These are phyloP conservation scores for Sceloporus tristichus DNA, from an alignment of 2,113 vertebrate species.

Conservation along the genomic window DNA sequence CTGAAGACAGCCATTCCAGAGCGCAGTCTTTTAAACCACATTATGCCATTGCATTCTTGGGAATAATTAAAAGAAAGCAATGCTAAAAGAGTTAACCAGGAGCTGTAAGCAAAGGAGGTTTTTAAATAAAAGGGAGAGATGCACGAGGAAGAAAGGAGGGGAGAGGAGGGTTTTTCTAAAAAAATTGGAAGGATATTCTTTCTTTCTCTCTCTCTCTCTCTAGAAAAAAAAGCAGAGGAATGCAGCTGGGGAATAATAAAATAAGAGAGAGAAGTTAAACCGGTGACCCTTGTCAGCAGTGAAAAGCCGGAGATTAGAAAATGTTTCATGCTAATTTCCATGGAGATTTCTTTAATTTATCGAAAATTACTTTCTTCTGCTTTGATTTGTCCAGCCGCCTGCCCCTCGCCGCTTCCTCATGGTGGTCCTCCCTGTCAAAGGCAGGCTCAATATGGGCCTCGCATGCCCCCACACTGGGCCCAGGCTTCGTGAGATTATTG, in stretches of 20 bases:
- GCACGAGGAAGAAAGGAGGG: neutral
- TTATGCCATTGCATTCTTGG: slow-evolving; percentile 56
- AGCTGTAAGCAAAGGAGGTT: slow-evolving; percentile 56
- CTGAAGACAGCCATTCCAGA: slow-evolving; percentile 47
- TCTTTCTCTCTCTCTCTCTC: neutral
- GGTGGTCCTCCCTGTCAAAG: slow-evolving; percentile 92
- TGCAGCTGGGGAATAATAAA: slow-evolving; percentile 84
- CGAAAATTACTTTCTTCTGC: slow-evolving; percentile 91
- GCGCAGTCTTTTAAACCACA: slow-evolving; percentile 58
- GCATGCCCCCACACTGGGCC: slow-evolving; percentile 87
- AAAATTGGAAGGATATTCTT: slow-evolving; percentile 69
- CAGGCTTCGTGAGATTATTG: slow-evolving; percentile 90
- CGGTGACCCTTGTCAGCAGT: slow-evolving; percentile 94
- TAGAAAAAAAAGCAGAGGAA: slow-evolving; percentile 76
- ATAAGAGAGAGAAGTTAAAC: slow-evolving; percentile 87
- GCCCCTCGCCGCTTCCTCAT: slow-evolving; percentile 84
- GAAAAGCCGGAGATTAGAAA: slow-evolving; percentile 98
- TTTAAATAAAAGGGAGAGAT: too few species aligned
- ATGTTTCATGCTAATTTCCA: slow-evolving; percentile 99
- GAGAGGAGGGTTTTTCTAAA: neutral
- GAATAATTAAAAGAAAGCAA: slow-evolving; percentile 64
- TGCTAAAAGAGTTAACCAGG: slow-evolving; percentile 72
- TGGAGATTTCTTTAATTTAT: slow-evolving; percentile 99
- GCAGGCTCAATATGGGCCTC: slow-evolving; percentile 83
- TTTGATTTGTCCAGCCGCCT: slow-evolving; percentile 90